Evolutionary conservation across 2,888 invertebrate genomes (phyloP), one percentile per base, ranked within the genome.

Genomic region (Eulithis testata): DNA sequence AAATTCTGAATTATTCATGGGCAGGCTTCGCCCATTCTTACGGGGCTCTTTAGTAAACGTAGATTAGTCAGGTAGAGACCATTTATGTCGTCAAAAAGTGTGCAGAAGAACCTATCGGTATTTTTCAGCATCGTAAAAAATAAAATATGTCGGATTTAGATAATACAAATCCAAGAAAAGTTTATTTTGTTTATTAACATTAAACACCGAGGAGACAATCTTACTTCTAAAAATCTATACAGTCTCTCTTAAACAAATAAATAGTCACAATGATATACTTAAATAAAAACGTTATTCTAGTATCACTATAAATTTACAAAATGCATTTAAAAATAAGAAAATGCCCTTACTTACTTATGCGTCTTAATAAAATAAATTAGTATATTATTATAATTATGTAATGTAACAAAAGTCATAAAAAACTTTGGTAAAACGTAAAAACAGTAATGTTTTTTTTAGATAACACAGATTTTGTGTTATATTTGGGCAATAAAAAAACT

Each of bases 301-400:
- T 92, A 92, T 91, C 92, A 92, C 92, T 92, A 92, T 88, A 77
- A 83, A 78, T 82, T 83, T 86, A 89, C 83, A 90, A 86, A 81
- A 82, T 77, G 75, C 78, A 76, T 79, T 77, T 68, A 71, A 59
- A 56, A 73, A 75, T 76, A 80, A 71, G 68, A 76, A 75, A 80
- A 75, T 70, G 72, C 49, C 59, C 31, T 40, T 8, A 9, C 8
- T 40, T 40, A 40, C n/a, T n/a, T n/a, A n/a, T n/a, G n/a, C 9
- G 40, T 8, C 40, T 11, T 40, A 40, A 40, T 21, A 21, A 21
- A 21, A 21, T 21, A 21, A 21, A 21, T 21, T 21, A 21, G 21
- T 21, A 2, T 21, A 21, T 21, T 21, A 21, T 21, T 21, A 21
- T 21, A 21, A 21, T 21, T 21, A 21, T 21, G 21, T 21, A 21